Conservation (phyloP, 2,888 invertebrate genomes). For the Bimastos eiseni region DNA sequence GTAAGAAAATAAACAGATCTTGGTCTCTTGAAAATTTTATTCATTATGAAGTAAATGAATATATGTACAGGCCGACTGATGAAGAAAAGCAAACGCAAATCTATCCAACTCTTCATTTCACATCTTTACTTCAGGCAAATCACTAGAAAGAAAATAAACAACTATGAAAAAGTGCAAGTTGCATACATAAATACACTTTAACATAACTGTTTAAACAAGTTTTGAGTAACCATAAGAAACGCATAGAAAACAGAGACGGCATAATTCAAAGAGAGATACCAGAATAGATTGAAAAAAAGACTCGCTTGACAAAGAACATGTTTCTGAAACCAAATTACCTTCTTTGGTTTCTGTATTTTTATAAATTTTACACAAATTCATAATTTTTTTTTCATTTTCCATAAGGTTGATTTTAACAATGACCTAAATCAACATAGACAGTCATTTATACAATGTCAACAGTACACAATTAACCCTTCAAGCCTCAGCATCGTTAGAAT, state of each 20-base stretch:
- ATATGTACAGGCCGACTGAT: background rate
- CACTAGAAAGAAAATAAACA: background rate
- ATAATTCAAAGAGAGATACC: background rate
- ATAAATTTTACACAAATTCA: background rate
- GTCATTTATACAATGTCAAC: conserved; percentile 3
- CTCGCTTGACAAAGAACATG: background rate
- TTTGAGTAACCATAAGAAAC: background rate
- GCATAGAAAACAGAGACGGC: background rate
- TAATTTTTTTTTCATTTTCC: background rate
- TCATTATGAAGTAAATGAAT: background rate
- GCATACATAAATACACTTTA: background rate
- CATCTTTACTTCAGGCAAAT: background rate
- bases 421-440: background rate
- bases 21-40: background rate
- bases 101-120: too few relatives aligned
- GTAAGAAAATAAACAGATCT: too few relatives aligned
- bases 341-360: background rate
- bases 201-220: background rate
- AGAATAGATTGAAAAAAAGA: background rate
- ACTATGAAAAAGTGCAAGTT: background rate
- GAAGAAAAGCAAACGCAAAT: background rate
- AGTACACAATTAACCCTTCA: conserved; percentile 13
- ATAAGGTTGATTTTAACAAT: background rate
- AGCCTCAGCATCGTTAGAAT: background rate
- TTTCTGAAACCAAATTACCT: background rate